phyloP scores from a whole-genome alignment of 2,113 vertebrate genomes.

The Potamarius usumacintae region DNA sequence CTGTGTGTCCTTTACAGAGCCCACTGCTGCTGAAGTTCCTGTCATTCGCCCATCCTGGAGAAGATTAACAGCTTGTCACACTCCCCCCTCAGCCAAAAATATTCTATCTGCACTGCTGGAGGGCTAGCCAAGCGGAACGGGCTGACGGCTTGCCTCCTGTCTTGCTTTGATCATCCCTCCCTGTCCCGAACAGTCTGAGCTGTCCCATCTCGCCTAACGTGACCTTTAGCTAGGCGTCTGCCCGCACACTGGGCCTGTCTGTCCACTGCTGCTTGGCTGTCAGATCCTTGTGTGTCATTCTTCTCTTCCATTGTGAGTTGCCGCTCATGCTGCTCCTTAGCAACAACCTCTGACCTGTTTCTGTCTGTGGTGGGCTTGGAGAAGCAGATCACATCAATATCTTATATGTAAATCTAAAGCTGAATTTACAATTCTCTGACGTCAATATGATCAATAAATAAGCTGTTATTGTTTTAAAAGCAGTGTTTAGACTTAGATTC shows the following conservation, averaged over 20 bases:
- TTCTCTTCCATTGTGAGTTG: slow-evolving; percentile 15
- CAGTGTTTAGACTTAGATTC: neutral
- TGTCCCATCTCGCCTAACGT: slow-evolving; percentile 58
- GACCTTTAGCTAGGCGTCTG: slow-evolving; percentile 55
- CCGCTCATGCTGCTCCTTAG: slow-evolving; percentile 25
- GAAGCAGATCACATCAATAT: neutral
- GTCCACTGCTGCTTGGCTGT: slow-evolving; percentile 51
- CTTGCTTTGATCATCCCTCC: slow-evolving; percentile 46
- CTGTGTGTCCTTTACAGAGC: slow-evolving; percentile 59
- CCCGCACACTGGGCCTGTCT: slow-evolving; percentile 51
- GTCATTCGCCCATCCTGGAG: slow-evolving; percentile 61
- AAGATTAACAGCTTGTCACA: slow-evolving; percentile 70
- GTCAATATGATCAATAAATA: neutral
- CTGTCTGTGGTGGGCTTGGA: neutral
- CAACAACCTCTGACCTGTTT: slow-evolving; percentile 39
- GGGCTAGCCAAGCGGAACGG: slow-evolving; percentile 67
- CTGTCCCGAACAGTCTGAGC: slow-evolving; percentile 55
- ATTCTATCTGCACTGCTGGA: slow-evolving; percentile 62
- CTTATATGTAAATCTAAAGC: neutral
- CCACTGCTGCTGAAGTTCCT: slow-evolving; percentile 58
- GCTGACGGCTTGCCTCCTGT: slow-evolving; percentile 65
- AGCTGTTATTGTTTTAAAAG: neutral
- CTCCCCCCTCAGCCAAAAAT: slow-evolving; percentile 58
- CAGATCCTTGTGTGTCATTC: slow-evolving; percentile 37
- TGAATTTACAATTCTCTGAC: neutral